A percentile compares a stretch with the other conserved stretches of the same genome.
phyloP scores from a whole-genome alignment of 1,140 invertebrate species.

The Drosophila jambulina region DNA sequence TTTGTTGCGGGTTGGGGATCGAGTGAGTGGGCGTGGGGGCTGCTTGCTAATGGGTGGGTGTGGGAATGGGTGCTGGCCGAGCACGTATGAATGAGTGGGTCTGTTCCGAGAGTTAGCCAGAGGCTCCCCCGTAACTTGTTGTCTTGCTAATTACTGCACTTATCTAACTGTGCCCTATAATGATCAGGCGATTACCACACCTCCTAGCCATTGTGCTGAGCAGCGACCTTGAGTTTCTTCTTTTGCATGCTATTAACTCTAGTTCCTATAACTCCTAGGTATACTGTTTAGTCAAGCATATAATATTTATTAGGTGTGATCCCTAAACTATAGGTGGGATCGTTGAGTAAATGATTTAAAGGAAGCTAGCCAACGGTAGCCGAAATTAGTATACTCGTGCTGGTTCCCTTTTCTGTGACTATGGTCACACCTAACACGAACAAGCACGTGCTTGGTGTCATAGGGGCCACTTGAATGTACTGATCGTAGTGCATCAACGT shows the following conservation, averaged over 20 bases:
- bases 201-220: constrained; percentile 1
- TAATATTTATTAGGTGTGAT: not conserved
- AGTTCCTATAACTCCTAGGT: not conserved
- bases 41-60: constrained; percentile 13
- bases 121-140: constrained; percentile 7
- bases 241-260: not conserved
- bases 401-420: not conserved
- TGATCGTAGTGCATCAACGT: no score
- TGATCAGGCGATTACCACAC: constrained; percentile 3
- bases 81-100: constrained; percentile 45
- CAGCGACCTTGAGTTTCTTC: not conserved
- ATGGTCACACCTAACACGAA: no score
- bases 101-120: constrained; percentile 18
- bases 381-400: not conserved
- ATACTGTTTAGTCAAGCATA: not conserved
- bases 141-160: constrained; percentile 17
- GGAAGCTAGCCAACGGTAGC: not conserved
- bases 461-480: no score
- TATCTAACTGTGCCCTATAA: constrained; percentile 35
- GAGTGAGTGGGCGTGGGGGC: constrained; percentile 10
- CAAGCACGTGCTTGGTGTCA: no score
- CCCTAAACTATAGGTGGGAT: not conserved
- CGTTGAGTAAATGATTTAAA: not conserved
- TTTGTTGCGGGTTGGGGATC: constrained; percentile 5
- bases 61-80: constrained; percentile 12